A percentile compares a stretch with the other conserved stretches of the same genome.
phyloP scores from a whole-genome alignment of 1,140 invertebrate genomes.

The Armadillidium nasatum region DNA sequence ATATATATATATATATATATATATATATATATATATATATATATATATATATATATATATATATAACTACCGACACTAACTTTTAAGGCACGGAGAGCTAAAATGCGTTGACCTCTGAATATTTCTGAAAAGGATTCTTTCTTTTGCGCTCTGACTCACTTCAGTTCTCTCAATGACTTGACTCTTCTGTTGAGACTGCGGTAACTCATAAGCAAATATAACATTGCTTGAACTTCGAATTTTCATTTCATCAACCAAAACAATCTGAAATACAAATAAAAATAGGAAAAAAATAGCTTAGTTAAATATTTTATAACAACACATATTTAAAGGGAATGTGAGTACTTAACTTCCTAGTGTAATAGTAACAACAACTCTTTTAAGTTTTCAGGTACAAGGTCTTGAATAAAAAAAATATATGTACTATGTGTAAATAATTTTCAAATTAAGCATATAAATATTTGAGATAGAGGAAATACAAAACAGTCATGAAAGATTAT shows the following conservation, averaged over 20 bases:
- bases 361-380: too few species aligned
- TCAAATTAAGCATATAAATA: too few species aligned
- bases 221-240: conserved; percentile 44
- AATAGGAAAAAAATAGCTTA: background rate
- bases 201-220: conserved; percentile 56
- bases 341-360: too few species aligned
- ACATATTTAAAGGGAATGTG: too few species aligned
- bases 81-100: conserved; percentile 36
- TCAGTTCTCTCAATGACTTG: conserved; percentile 1
- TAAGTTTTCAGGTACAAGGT: too few species aligned
- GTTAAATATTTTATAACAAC: background rate
- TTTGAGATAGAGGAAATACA: too few species aligned
- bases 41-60: too few species aligned
- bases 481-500: too few species aligned
- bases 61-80: conserved; percentile 23
- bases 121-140: conserved; percentile 50
- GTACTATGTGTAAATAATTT: too few species aligned
- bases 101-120: conserved; percentile 50
- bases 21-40: too few species aligned
- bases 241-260: conserved; percentile 33
- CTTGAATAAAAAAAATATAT: too few species aligned
- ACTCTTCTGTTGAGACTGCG: conserved; percentile 45
- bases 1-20: too few species aligned
- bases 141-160: conserved; percentile 43
- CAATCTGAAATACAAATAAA: conserved; percentile 26